Conservation (phyloP, 2,113 vertebrate species). For the Sylvietta virens region DNA sequence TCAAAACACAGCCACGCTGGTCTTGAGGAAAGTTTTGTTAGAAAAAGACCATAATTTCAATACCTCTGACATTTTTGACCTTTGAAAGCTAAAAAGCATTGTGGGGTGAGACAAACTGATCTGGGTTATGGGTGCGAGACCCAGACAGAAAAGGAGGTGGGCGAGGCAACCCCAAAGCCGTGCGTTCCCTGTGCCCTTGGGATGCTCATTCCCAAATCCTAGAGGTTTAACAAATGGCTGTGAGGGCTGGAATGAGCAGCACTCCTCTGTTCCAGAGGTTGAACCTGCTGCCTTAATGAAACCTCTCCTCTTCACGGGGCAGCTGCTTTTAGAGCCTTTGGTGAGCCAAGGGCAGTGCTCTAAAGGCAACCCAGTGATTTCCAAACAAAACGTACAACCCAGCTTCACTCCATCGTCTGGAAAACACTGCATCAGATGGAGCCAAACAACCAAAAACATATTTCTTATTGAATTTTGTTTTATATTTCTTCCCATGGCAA, state of each 20-base stretch:
- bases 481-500: constrained; percentile 5
- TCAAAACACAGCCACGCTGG: fast-evolving
- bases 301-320: fast-evolving
- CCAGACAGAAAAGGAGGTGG: background rate
- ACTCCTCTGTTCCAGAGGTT: background rate
- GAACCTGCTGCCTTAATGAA: background rate
- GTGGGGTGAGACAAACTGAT: too few relatives aligned
- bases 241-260: fast-evolving
- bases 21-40: background rate
- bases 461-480: background rate
- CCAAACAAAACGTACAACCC: background rate
- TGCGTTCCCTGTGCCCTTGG: fast-evolving
- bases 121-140: fast-evolving
- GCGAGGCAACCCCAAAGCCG: fast-evolving
- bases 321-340: background rate
- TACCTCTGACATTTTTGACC: background rate
- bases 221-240: background rate
- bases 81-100: fast-evolving
- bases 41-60: background rate
- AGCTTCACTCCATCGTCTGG: background rate
- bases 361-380: background rate
- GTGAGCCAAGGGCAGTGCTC: background rate
- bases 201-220: background rate
- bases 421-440: background rate
- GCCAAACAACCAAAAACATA: background rate